Percentiles rank a stretch among this genome's conserved stretches.
Conservation (phyloP, 2,113 vertebrate genomes). For the Pao palembangensis region DNA sequence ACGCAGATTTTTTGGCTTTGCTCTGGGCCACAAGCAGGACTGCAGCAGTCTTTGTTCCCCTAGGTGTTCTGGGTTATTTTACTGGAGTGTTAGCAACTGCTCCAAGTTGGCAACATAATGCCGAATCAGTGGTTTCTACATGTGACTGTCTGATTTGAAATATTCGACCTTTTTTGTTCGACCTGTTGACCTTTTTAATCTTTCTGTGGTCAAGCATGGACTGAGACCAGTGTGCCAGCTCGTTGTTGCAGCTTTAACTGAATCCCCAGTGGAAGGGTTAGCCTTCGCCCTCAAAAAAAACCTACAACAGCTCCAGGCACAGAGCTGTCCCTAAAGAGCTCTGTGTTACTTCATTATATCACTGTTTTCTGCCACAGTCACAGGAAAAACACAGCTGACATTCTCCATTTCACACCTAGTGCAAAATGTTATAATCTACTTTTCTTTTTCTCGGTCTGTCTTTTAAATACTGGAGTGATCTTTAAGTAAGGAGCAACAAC, state of each 20-base stretch:
- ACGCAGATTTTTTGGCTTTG: background rate
- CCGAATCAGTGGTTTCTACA: too few species aligned
- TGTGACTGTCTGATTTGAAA: too few species aligned
- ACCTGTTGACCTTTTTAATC: too few species aligned
- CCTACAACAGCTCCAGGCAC: conserved; percentile 26
- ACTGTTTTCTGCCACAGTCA: conserved; percentile 30
- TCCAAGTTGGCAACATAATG: too few species aligned
- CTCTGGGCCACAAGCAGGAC: background rate
- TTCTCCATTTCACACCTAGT: conserved; percentile 17
- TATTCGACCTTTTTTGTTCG: too few species aligned
- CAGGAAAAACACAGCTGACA: conserved; percentile 7
- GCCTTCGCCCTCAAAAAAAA: conserved; percentile 38
- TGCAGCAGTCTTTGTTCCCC: background rate
- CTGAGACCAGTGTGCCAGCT: conserved; percentile 16
- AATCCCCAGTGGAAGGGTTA: conserved; percentile 26
- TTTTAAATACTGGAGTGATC: too few species aligned
- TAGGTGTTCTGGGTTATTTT: too few species aligned
- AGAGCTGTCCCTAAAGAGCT: conserved; percentile 41
- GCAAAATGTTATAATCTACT: background rate
- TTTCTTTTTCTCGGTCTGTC: too few species aligned
- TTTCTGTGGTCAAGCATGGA: background rate
- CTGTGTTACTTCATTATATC: conserved; percentile 28
- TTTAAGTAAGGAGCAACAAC: too few species aligned
- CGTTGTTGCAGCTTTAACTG: conserved; percentile 12
- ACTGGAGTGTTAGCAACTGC: too few species aligned